Percentiles rank a stretch among this genome's conserved stretches.
phyloP scores from a whole-genome alignment of 2,113 vertebrate genomes.

The Macaca mulatta region DNA sequence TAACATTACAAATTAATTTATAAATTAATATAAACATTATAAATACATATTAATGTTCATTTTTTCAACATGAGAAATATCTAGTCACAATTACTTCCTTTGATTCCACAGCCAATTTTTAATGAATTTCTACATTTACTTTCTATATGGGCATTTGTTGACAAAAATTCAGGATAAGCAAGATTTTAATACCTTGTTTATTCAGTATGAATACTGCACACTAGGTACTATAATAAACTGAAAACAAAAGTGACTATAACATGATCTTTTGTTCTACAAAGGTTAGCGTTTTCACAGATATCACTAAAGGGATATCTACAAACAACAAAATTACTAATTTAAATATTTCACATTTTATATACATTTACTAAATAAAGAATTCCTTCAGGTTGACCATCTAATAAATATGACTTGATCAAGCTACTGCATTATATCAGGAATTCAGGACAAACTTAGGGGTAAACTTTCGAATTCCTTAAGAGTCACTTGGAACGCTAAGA shows the following conservation, averaged over 20 bases:
- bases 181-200: not conserved
- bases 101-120: not conserved
- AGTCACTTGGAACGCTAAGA: not conserved
- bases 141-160: not conserved
- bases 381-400: not conserved
- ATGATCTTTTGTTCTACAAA: not conserved
- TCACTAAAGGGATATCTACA: not conserved
- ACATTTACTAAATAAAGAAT: not conserved
- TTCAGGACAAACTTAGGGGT: not conserved
- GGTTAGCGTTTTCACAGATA: not conserved
- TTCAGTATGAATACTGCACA: not conserved
- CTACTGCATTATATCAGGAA: not conserved
- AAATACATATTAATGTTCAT: too few species aligned
- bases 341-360: not conserved
- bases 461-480: not conserved
- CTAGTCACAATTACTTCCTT: not conserved
- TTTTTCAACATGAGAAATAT: not conserved
- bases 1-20: too few species aligned
- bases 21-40: too few species aligned
- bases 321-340: not conserved
- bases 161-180: not conserved
- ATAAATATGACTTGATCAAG: not conserved
- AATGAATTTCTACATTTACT: not conserved
- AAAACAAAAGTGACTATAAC: not conserved
- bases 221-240: not conserved